Percentiles rank a stretch among this genome's conserved stretches.
Evolutionary conservation across 2,113 vertebrate species (phyloP).

Genomic region (Oryzias woworae): DNA sequence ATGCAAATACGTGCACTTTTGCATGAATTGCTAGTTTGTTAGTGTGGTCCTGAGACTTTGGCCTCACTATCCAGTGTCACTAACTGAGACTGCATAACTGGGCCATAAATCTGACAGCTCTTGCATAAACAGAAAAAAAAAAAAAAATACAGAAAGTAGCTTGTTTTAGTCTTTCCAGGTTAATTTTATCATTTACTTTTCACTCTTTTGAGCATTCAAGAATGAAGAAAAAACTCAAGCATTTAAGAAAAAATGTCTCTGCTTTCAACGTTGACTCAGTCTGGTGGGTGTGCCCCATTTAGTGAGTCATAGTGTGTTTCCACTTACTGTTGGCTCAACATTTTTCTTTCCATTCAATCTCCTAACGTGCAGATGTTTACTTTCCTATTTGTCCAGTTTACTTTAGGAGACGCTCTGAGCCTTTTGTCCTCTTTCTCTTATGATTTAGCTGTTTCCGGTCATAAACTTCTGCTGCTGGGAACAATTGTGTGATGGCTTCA

Average conservation of each 20-base stretch:
- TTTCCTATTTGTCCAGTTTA: not conserved
- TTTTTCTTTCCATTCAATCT: conserved; percentile 4
- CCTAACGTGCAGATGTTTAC: conserved; percentile 22
- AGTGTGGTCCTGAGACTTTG: not conserved
- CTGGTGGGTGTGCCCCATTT: conserved; percentile 52
- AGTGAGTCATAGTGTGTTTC: conserved; percentile 37
- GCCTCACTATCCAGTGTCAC: not conserved
- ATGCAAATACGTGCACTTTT: not conserved
- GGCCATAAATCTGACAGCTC: not conserved
- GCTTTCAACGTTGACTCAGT: conserved; percentile 11
- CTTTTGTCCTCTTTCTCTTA: conserved; percentile 31
- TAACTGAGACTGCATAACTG: not conserved
- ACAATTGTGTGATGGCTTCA: conserved; percentile 10
- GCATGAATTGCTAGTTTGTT: conserved; percentile 1
- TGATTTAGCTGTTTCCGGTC: conserved; percentile 67
- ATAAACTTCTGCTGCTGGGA: conserved; percentile 25
- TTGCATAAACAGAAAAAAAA: conserved; percentile 17
- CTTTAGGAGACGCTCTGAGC: conserved; percentile 19
- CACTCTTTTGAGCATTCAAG: no score
- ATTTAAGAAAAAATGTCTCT: not conserved
- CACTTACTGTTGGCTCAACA: conserved; percentile 14
- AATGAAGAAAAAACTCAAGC: no score
- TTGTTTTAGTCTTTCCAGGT: no score
- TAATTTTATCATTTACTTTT: no score
- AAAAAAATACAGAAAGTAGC: no score